A percentile compares a stretch with the other conserved stretches of the same genome.
Conservation (phyloP, 2,888 invertebrate genomes). For the Pandemis corylana region DNA sequence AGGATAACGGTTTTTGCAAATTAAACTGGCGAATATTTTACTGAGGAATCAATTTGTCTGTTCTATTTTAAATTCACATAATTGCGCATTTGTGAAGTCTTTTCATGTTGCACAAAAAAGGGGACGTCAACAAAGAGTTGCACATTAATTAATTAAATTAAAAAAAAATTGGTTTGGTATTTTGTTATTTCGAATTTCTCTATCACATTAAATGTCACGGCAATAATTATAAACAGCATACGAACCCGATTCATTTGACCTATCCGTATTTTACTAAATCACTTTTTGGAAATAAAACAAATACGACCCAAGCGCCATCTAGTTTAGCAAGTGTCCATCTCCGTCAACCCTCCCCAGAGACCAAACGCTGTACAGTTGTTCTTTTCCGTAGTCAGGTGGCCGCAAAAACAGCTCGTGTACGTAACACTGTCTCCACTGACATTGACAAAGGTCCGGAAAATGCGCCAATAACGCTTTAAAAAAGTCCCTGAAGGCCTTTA, state of each 20-base stretch:
- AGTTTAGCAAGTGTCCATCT: conserved; percentile 1
- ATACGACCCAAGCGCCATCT: neutral
- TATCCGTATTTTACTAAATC: too few relatives aligned
- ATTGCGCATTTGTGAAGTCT: conserved; percentile 1
- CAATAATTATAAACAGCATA: too few relatives aligned
- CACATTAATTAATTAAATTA: too few relatives aligned
- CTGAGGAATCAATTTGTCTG: neutral
- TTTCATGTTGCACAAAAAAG: neutral
- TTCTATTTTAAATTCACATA: conserved; percentile 1
- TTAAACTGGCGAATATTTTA: conserved; percentile 22
- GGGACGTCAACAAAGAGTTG: neutral
- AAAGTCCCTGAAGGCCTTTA: conserved; percentile 45
- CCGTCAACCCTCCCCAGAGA: conserved; percentile 17
- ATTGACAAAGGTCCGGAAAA: conserved; percentile 56
- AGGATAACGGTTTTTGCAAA: conserved; percentile 28
- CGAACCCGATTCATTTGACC: too few relatives aligned
- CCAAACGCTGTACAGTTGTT: conserved; percentile 20
- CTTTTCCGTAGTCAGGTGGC: conserved; percentile 52
- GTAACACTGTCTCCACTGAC: conserved; percentile 53
- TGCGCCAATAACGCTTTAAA: conserved; percentile 53
- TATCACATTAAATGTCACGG: too few relatives aligned
- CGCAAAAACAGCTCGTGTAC: conserved; percentile 52
- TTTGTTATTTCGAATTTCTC: too few relatives aligned
- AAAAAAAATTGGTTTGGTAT: too few relatives aligned
- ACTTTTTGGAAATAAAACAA: neutral